phyloP scores from a whole-genome alignment of 1,140 invertebrate species.

The Meloidogyne hapla region DNA sequence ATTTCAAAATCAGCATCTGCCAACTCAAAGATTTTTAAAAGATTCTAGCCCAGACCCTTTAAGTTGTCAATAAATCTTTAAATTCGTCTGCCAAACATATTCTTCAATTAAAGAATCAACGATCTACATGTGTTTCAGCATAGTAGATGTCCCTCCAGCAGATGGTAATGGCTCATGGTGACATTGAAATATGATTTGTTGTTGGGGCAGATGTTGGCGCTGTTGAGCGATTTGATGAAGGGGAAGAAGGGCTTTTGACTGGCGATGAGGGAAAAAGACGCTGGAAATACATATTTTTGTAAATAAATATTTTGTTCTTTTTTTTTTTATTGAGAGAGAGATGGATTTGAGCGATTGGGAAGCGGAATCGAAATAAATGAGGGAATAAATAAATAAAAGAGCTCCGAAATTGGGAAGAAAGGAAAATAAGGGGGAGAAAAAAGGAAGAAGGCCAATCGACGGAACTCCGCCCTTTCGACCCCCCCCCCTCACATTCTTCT shows the following conservation, averaged over 20 bases:
- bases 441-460: background rate
- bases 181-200: background rate
- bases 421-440: background rate
- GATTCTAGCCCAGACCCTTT: conserved; percentile 64
- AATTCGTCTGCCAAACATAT: conserved; percentile 66
- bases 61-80: conserved; percentile 59
- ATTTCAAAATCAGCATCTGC: conserved; percentile 60
- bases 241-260: background rate
- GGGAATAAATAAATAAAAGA: background rate
- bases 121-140: conserved; percentile 63
- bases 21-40: conserved; percentile 55
- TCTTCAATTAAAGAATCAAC: conserved; percentile 65
- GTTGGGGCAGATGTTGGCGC: conserved; percentile 6
- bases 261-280: conserved; percentile 4
- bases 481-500: background rate
- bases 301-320: background rate
- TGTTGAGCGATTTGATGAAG: conserved; percentile 2
- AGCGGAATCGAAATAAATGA: background rate
- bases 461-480: background rate
- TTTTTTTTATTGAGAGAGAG: background rate
- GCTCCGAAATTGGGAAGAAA: background rate
- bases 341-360: conserved; percentile 5
- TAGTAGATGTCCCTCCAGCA: background rate
- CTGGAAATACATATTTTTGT: conserved; percentile 14
- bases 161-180: background rate